These are phyloP conservation scores for Seriola dumerili DNA, from an alignment of 2,113 vertebrate species.

Conservation along the genomic window DNA sequence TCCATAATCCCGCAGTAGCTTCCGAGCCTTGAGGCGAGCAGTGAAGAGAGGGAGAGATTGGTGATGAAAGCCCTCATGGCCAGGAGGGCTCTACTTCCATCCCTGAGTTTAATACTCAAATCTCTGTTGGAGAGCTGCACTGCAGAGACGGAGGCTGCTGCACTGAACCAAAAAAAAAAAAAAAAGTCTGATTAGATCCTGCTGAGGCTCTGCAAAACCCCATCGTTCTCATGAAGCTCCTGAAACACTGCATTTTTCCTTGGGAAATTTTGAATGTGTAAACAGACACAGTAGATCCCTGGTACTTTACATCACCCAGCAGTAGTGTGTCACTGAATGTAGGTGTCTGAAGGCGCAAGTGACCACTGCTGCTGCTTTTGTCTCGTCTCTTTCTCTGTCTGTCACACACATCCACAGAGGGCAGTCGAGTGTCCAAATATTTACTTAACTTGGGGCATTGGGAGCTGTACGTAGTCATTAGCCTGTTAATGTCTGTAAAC, in stretches of 20 bases:
- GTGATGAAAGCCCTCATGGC: slow-evolving; percentile 64
- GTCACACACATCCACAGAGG: slow-evolving; percentile 70
- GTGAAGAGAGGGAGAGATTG: slow-evolving; percentile 39
- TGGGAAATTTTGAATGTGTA: slow-evolving; percentile 34
- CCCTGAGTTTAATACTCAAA: slow-evolving; percentile 62
- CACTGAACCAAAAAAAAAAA: neutral
- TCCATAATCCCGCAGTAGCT: slow-evolving; percentile 66
- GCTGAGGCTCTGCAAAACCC: slow-evolving; percentile 56
- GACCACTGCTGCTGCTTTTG: slow-evolving; percentile 49
- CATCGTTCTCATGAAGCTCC: slow-evolving; percentile 31
- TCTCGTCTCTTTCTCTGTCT: slow-evolving; percentile 62
- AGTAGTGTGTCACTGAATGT: slow-evolving; percentile 31
- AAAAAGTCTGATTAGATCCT: slow-evolving; percentile 71
- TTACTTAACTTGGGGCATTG: slow-evolving; percentile 79
- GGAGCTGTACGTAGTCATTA: slow-evolving; percentile 78
- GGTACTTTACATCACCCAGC: slow-evolving; percentile 40
- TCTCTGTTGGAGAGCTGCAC: slow-evolving; percentile 57
- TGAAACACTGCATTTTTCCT: slow-evolving; percentile 24
- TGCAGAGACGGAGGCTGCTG: slow-evolving; percentile 37
- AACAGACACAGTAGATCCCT: slow-evolving; percentile 38
- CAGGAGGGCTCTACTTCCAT: slow-evolving; percentile 55
- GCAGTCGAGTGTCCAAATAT: slow-evolving; percentile 80
- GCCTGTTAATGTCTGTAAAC: slow-evolving; percentile 83
- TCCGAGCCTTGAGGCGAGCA: slow-evolving; percentile 73
- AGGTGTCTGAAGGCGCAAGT: slow-evolving; percentile 41